These are phyloP conservation scores for Scolopax bukidnonensis DNA, from an alignment of 2,797 vertebrate species.

Conservation along the genomic window DNA sequence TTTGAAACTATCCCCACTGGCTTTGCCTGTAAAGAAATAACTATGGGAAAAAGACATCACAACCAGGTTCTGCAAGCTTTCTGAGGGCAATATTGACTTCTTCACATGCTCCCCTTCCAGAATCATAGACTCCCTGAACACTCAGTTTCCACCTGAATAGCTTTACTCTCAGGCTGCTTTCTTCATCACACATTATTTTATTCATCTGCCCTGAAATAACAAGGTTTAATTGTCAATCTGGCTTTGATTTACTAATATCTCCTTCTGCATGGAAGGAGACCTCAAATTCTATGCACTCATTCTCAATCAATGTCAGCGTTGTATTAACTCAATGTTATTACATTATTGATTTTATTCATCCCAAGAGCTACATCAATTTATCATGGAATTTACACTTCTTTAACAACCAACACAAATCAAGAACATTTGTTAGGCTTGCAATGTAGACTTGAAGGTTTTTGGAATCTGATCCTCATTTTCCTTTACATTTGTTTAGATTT, in stretches of 20 bases:
- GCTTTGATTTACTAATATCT: conserved; percentile 59
- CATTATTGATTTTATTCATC: conserved; percentile 62
- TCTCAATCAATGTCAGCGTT: conserved; percentile 40
- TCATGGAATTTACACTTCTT: conserved; percentile 54
- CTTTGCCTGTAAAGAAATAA: neutral
- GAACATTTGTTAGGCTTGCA: conserved; percentile 39
- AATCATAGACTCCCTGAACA: neutral
- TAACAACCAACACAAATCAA: conserved; percentile 56
- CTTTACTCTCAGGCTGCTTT: neutral
- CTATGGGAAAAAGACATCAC: neutral
- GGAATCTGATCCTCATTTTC: conserved; percentile 38
- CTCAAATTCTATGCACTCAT: conserved; percentile 35
- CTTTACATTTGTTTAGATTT: conserved; percentile 59
- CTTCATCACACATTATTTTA: conserved; percentile 10
- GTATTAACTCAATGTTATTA: conserved; percentile 58
- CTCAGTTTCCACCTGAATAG: neutral
- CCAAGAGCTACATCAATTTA: conserved; percentile 56
- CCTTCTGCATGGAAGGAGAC: conserved; percentile 30
- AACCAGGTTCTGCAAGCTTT: neutral
- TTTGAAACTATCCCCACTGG: neutral
- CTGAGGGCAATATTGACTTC: neutral
- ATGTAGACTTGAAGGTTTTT: conserved; percentile 19
- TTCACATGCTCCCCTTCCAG: neutral
- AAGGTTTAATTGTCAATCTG: conserved; percentile 47
- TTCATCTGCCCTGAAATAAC: conserved; percentile 50